A percentile compares a stretch with the other conserved stretches of the same genome.
phyloP scores from a whole-genome alignment of 1,140 invertebrate genomes.

The Saccostrea cuccullata region DNA sequence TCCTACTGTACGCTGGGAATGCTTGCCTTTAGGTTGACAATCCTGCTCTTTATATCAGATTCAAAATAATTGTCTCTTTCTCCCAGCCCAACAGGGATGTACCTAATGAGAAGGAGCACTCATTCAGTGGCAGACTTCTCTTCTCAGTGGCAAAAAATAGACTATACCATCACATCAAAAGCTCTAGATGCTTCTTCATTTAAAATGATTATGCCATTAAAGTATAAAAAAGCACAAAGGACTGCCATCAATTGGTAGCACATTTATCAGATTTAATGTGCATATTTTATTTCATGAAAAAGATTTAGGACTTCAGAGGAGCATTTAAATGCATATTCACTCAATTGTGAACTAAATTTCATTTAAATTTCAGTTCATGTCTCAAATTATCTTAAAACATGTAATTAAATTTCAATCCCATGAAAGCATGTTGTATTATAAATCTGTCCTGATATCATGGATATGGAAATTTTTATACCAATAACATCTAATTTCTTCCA shows the following conservation, averaged over 20 bases:
- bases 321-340: conserved; percentile 20
- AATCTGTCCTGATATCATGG: not conserved
- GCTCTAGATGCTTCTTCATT: not conserved
- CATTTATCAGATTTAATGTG: not conserved
- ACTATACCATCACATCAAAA: not conserved
- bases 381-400: not conserved
- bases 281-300: conserved; percentile 15
- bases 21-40: not conserved
- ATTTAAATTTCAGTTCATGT: conserved; percentile 9
- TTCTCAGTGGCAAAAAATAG: not conserved
- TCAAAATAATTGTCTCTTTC: not conserved
- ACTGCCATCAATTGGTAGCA: not conserved
- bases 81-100: conserved; percentile 1
- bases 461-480: not conserved
- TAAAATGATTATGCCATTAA: conserved; percentile 14
- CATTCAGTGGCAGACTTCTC: not conserved
- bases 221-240: not conserved
- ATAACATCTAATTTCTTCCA: not conserved
- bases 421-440: not conserved
- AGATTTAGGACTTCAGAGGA: conserved; percentile 2
- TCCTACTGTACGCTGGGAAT: not conserved
- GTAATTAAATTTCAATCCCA: conserved; percentile 21
- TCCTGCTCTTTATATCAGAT: not conserved
- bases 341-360: conserved; percentile 16
- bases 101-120: not conserved